phyloP scores from a whole-genome alignment of 2,113 vertebrate genomes.

The Xiphophorus maculatus region DNA sequence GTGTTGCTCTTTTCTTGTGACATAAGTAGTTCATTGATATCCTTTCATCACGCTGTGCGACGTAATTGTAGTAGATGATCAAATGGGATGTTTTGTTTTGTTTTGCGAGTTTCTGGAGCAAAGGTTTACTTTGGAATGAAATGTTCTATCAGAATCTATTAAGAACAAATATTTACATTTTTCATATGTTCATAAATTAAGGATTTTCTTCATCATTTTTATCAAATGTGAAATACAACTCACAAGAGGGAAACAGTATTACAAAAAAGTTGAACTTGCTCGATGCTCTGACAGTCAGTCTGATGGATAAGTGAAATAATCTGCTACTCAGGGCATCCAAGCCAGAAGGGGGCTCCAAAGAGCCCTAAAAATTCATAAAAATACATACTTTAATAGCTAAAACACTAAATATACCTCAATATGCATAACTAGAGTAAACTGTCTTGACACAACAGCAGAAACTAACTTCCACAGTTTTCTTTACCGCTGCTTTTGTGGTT shows the following conservation, averaged over 20 bases:
- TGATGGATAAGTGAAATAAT: not conserved
- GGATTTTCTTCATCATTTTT: conserved; percentile 39
- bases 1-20: conserved; percentile 68
- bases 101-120: conserved; percentile 63
- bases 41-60: conserved; percentile 66
- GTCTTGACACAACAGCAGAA: no score
- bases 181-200: conserved; percentile 46
- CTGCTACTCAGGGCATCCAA: not conserved
- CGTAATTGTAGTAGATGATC: conserved; percentile 71
- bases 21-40: conserved; percentile 76
- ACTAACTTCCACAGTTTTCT: no score
- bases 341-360: not conserved
- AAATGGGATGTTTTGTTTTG: conserved; percentile 65
- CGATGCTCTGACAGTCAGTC: not conserved
- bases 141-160: conserved; percentile 50
- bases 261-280: conserved; percentile 3
- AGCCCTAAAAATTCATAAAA: not conserved
- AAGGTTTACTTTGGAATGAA: conserved; percentile 57
- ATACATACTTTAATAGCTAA: not conserved
- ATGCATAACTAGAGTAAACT: no score
- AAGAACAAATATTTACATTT: conserved; percentile 54
- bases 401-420: no score
- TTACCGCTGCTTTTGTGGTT: no score
- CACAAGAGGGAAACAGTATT: conserved; percentile 15
- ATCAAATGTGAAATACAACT: conserved; percentile 33